A percentile compares a stretch with the other conserved stretches of the same genome.
Evolutionary conservation across 2,797 vertebrate genomes (phyloP).

Genomic region (Dipus sagitta): DNA sequence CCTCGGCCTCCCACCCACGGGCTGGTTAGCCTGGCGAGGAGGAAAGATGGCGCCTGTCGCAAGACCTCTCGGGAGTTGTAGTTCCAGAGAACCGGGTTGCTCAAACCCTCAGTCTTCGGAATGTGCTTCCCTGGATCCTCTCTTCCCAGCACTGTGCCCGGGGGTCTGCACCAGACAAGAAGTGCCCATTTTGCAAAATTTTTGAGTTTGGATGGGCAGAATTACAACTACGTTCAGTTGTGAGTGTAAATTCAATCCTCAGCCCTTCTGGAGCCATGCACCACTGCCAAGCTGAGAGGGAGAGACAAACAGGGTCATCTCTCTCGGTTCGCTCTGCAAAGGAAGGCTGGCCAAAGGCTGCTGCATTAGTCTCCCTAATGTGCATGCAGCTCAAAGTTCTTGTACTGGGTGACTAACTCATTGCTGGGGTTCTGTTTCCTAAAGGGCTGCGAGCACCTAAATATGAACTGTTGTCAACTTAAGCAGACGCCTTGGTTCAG

Average conservation of each 20-base stretch:
- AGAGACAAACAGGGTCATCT: background rate
- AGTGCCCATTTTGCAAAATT: background rate
- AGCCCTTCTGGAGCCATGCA: background rate
- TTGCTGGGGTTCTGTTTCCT: background rate
- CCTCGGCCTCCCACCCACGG: background rate
- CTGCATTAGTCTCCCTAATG: background rate
- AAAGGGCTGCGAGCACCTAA: background rate
- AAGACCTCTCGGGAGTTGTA: slow-evolving; percentile 71
- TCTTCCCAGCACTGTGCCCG: background rate
- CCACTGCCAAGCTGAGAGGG: background rate
- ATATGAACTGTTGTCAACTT: background rate
- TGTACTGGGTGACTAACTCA: background rate
- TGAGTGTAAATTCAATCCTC: background rate
- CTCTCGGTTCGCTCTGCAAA: background rate
- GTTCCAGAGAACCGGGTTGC: background rate
- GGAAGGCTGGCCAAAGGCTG: background rate
- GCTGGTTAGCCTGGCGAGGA: rapidly evolving
- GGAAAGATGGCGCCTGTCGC: slow-evolving; percentile 39
- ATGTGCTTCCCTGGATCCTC: background rate
- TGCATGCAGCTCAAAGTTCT: background rate
- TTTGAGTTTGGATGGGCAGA: slow-evolving; percentile 7
- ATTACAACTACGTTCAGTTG: background rate
- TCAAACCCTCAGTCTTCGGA: rapidly evolving
- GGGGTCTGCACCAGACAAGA: background rate
- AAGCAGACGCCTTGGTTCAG: background rate